phyloP scores from a whole-genome alignment of 64 coral and sea anemone species.

The Montipora capricornis region DNA sequence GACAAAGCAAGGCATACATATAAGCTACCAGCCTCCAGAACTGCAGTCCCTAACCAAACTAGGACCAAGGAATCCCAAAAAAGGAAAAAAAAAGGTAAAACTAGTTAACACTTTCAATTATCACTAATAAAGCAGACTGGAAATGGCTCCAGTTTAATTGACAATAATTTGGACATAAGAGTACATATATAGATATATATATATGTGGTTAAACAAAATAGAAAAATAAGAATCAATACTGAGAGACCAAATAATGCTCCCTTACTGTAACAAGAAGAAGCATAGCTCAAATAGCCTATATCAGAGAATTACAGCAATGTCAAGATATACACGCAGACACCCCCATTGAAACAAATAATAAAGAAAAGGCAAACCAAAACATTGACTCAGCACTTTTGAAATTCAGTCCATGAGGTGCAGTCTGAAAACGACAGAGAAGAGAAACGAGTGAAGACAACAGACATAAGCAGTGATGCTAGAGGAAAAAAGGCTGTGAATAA shows the following conservation, averaged over 20 bases:
- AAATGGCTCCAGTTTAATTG: neutral
- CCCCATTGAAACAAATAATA: slow-evolving; percentile 1
- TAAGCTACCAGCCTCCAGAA: slow-evolving; percentile 1
- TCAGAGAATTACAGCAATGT: neutral
- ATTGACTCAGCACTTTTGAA: neutral
- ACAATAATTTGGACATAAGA: neutral
- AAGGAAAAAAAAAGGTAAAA: neutral
- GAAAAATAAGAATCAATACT: neutral
- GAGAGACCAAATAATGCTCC: neutral
- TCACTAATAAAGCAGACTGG: slow-evolving; percentile 1
- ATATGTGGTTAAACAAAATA: neutral
- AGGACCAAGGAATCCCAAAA: neutral
- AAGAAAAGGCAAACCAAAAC: neutral
- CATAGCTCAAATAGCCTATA: slow-evolving; percentile 1
- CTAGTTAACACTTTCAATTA: neutral
- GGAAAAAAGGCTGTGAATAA: neutral
- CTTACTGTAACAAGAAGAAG: neutral
- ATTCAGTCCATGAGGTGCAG: slow-evolving; percentile 1
- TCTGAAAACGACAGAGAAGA: slow-evolving; percentile 1
- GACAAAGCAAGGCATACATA: neutral
- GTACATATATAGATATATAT: neutral
- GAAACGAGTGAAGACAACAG: neutral
- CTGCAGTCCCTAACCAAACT: slow-evolving; percentile 1
- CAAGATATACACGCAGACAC: slow-evolving; percentile 1
- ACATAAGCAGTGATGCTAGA: neutral